A percentile compares a stretch with the other conserved stretches of the same genome.
phyloP scores from a whole-genome alignment of 2,113 vertebrate genomes.

The Poecile atricapillus region DNA sequence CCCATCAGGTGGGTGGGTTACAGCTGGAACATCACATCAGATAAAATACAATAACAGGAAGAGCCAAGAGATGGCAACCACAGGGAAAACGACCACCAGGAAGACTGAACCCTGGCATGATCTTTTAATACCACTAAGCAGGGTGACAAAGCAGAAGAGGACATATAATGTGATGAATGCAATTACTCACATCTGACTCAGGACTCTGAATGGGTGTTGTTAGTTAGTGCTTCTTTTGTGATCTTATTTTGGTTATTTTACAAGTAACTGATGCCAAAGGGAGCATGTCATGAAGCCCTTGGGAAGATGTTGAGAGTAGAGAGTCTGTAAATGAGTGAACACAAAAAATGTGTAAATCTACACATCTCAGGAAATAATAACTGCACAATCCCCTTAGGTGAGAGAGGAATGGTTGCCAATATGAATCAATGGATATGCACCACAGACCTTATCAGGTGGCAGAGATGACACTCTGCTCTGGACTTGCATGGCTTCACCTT shows the following conservation, averaged over 20 bases:
- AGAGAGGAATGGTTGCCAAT: not conserved
- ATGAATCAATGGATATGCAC: not conserved
- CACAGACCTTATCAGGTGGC: not conserved
- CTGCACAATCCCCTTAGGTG: not conserved
- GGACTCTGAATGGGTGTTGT: not conserved
- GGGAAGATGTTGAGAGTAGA: not conserved
- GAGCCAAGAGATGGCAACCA: not conserved
- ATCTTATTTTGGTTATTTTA: not conserved
- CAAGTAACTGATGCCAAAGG: not conserved
- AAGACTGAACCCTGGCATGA: not conserved
- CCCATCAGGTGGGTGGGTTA: not conserved
- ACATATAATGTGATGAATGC: not conserved
- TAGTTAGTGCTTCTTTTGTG: not conserved
- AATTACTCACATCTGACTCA: slow-evolving; percentile 1
- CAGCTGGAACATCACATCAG: not conserved
- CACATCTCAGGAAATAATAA: not conserved
- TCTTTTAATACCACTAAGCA: not conserved
- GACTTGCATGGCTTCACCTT: not conserved
- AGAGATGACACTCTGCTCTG: not conserved
- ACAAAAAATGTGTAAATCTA: not conserved
- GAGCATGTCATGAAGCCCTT: not conserved
- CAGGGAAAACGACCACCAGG: not conserved
- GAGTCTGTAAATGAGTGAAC: not conserved
- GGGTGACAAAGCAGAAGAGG: not conserved
- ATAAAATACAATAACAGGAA: slow-evolving; percentile 16